Conservation (phyloP, 2,888 invertebrate species). For the Shargacucullia verbasci region DNA sequence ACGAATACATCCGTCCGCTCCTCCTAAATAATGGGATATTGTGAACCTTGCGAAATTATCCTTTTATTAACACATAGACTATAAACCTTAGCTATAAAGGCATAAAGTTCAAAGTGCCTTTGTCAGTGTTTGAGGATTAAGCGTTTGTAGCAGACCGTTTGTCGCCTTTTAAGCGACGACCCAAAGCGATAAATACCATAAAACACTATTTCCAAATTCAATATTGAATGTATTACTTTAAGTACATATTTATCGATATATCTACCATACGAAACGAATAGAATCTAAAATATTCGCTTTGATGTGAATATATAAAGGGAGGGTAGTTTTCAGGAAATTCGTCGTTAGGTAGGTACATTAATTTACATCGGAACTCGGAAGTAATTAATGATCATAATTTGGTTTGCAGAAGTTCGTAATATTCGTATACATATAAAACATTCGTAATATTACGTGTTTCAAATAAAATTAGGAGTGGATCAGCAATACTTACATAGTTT, state of each 20-base stretch:
- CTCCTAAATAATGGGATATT: slow-evolving; percentile 70
- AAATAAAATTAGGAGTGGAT: too few relatives aligned
- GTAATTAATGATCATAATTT: too few relatives aligned
- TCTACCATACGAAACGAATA: background rate
- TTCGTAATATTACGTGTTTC: background rate
- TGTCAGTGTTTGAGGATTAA: slow-evolving; percentile 13
- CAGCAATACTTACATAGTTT: too few relatives aligned
- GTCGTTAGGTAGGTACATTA: background rate
- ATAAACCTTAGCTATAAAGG: background rate
- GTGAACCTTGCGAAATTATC: slow-evolving; percentile 56
- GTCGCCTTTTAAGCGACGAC: slow-evolving; percentile 39
- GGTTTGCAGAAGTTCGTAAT: too few relatives aligned
- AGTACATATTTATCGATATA: slow-evolving; percentile 27
- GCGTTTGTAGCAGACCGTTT: slow-evolving; percentile 24
- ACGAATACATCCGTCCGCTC: slow-evolving; percentile 73
- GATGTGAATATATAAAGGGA: slow-evolving; percentile 8
- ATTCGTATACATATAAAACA: too few relatives aligned
- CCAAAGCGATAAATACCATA: slow-evolving; percentile 26
- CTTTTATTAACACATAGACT: background rate
- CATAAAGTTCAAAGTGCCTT: slow-evolving; percentile 16
- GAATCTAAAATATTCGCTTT: slow-evolving; percentile 8
- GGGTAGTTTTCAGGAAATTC: background rate
- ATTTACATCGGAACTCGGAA: background rate
- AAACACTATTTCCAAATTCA: slow-evolving; percentile 29
- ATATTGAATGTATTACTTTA: slow-evolving; percentile 21